Evolutionary conservation across 2,113 vertebrate genomes (phyloP).

Genomic region (Corythoichthys intestinalis): DNA sequence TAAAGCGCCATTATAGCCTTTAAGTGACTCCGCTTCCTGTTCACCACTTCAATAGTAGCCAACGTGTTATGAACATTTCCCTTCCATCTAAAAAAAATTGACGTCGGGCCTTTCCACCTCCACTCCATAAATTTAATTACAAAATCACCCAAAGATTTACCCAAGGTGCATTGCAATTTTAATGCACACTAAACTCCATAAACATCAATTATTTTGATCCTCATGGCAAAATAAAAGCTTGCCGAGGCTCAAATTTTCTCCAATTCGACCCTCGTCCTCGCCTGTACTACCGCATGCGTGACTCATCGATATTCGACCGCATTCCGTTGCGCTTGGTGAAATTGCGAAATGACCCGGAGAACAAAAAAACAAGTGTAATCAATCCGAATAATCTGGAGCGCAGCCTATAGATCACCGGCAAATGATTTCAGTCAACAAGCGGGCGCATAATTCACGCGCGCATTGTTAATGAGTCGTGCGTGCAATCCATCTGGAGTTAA

Average conservation of each 20-base stretch:
- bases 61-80: background rate
- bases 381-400: background rate
- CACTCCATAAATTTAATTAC: background rate
- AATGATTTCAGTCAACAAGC: background rate
- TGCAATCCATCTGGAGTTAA: background rate
- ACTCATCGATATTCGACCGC: too few relatives aligned
- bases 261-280: too few relatives aligned
- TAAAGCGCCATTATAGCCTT: too few relatives aligned
- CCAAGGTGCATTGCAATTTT: slow-evolving; percentile 7
- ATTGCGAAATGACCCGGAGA: background rate
- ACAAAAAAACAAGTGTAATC: background rate
- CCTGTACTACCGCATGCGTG: background rate
- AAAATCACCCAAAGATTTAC: slow-evolving; percentile 1
- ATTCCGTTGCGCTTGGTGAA: background rate
- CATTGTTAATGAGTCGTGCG: background rate
- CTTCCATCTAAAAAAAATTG: background rate
- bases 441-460: background rate
- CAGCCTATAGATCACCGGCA: background rate
- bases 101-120: background rate
- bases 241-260: background rate
- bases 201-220: slow-evolving; percentile 39
- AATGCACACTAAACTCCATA: slow-evolving; percentile 24
- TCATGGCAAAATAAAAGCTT: background rate
- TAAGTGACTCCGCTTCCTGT: too few relatives aligned
- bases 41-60: too few relatives aligned